Base-by-base conservation (phyloP, 35 echinoderm and acorn worm genomes). In the Strongylocentrotus purpuratus region DNA sequence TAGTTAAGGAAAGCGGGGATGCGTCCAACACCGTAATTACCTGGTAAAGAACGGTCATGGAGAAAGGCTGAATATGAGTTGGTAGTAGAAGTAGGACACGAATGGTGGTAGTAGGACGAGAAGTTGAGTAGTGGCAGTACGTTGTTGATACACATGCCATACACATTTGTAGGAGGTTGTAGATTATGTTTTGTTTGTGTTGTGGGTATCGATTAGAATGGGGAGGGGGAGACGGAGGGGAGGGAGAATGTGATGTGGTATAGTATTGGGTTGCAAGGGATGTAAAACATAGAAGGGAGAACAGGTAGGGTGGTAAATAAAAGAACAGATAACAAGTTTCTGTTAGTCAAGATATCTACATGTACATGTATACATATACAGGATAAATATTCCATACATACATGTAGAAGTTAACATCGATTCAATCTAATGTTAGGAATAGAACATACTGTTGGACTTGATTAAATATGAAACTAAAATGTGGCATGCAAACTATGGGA, bases 1-100 rank as follows among this genome's bases (percentile, higher is more conserved):
- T 58, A 31, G 48, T 93, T 93, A 50, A 50, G 91, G 91, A 32
- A 50, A 93, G 91, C 45, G 91, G 46, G 91, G 91, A 32, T 93
- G 91, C 14, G 46, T 46, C 91, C 91, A 58, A 93, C 48, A 58
- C 91, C 91, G 91, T 45, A 93, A 93, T 93, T 93, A 93, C 91
- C 91, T 93, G 91, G 91, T 93, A 58, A 93, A 58, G 46, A 31
- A 58, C 12, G 91, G 45, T 93, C 91, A 93, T 93, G 91, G 46
- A 93, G 91, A 93, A 93, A 93, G 48, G 91, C 91, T 93, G 91
- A 89, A 46, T 93, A 58, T 93, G 45, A 46, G 91, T 31, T 58
- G 91, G 91, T 92, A 92, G 91, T 93, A 93, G 91, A 93, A 93
- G 91, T 93, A 93, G 91, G 45, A 93, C 91, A 93, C 91, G 46